phyloP scores from a whole-genome alignment of 1,140 invertebrate species.

The Cydia pomonella region DNA sequence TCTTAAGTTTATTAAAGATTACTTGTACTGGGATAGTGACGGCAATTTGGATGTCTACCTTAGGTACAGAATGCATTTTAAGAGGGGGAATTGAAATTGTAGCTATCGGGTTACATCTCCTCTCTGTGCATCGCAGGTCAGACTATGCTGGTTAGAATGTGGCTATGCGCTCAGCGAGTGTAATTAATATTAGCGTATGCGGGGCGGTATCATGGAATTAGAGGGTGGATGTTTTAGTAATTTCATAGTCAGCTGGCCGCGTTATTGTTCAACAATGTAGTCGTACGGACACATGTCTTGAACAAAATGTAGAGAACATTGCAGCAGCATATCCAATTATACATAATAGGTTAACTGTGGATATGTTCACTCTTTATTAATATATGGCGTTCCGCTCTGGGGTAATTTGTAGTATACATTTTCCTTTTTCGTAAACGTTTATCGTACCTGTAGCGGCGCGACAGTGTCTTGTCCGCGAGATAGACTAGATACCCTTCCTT shows the following conservation, averaged over 20 bases:
- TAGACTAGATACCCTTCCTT: no score
- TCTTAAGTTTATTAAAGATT: no score
- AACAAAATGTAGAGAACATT: background rate
- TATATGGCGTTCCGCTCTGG: background rate
- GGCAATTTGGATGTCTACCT: background rate
- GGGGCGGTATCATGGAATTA: conserved; percentile 8
- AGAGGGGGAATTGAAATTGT: no score
- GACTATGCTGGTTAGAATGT: background rate
- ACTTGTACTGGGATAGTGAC: no score
- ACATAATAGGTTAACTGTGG: background rate
- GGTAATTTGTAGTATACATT: background rate
- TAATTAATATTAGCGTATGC: background rate
- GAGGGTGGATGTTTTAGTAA: conserved; percentile 13
- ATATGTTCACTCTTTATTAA: background rate
- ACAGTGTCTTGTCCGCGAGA: no score
- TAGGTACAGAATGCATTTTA: no score
- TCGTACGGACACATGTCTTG: background rate
- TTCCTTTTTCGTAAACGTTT: background rate
- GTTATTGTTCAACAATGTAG: conserved; percentile 16
- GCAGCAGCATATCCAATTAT: no score
- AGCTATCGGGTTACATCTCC: background rate
- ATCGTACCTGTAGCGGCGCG: background rate
- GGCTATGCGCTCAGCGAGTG: background rate
- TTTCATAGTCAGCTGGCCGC: conserved; percentile 3
- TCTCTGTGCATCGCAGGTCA: background rate